Percentiles rank a stretch among this genome's conserved stretches.
Evolutionary conservation across 2,888 invertebrate species (phyloP).

Genomic region (Cosmia trapezina): DNA sequence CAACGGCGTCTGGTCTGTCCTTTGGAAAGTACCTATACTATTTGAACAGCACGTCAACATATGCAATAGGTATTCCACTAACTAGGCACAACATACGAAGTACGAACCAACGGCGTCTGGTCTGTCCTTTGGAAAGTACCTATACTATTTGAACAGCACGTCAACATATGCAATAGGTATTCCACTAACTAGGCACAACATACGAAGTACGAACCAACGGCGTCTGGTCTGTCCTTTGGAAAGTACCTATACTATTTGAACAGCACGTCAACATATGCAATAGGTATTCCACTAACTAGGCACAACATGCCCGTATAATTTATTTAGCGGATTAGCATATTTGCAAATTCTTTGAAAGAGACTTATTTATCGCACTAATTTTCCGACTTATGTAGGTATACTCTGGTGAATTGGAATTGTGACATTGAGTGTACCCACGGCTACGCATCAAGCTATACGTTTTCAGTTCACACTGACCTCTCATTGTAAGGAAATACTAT

Average conservation of each 20-base stretch:
- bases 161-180: constrained; percentile 14
- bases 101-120: background rate
- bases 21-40: constrained; percentile 16
- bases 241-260: constrained; percentile 33
- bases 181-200: constrained; percentile 24
- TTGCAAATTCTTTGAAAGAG: constrained; percentile 12
- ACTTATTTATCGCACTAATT: constrained; percentile 1
- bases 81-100: constrained; percentile 15
- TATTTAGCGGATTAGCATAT: too few relatives aligned
- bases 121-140: constrained; percentile 10
- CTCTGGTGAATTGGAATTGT: too few relatives aligned
- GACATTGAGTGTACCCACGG: too few relatives aligned
- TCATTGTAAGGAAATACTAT: too few relatives aligned
- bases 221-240: background rate
- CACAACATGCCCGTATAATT: too few relatives aligned
- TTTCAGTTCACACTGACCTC: too few relatives aligned
- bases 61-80: constrained; percentile 16
- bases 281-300: constrained; percentile 16
- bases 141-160: constrained; percentile 14
- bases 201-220: background rate
- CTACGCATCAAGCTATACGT: too few relatives aligned
- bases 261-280: constrained; percentile 7
- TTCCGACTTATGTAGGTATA: too few relatives aligned
- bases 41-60: constrained; percentile 15
- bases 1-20: background rate